Evolutionary conservation across 1,140 invertebrate genomes (phyloP).

Genomic region (Lasioglossum baleicum): DNA sequence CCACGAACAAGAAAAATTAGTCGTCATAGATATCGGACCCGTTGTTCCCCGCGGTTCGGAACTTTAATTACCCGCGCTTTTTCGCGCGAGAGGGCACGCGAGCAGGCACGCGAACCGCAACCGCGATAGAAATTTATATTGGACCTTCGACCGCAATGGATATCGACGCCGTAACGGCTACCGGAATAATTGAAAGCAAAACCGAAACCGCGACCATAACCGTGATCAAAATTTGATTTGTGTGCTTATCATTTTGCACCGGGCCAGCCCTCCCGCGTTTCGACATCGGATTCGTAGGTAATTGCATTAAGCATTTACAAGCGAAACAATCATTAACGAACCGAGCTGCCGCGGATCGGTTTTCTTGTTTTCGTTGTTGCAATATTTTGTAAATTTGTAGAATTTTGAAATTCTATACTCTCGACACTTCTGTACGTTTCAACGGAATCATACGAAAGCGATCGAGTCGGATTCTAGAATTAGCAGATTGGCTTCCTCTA

Average conservation of each 20-base stretch:
- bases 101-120: neutral
- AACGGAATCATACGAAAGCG: neutral
- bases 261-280: too few relatives aligned
- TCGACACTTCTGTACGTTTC: neutral
- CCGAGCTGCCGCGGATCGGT: too few relatives aligned
- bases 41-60: too few relatives aligned
- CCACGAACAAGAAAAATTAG: too few relatives aligned
- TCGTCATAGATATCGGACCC: neutral
- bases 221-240: neutral
- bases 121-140: neutral
- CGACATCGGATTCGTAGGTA: too few relatives aligned
- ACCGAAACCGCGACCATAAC: constrained; percentile 1
- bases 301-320: too few relatives aligned
- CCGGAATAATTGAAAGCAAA: neutral
- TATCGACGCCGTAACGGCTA: neutral
- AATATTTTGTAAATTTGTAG: too few relatives aligned
- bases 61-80: too few relatives aligned
- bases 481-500: neutral
- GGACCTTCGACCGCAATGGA: neutral
- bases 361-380: too few relatives aligned
- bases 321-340: too few relatives aligned
- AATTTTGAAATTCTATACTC: too few relatives aligned
- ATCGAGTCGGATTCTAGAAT: constrained; percentile 1
- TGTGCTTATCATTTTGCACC: neutral
- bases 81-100: too few relatives aligned